phyloP scores from a whole-genome alignment of 2,113 vertebrate species.

The Trematocara variabile region DNA sequence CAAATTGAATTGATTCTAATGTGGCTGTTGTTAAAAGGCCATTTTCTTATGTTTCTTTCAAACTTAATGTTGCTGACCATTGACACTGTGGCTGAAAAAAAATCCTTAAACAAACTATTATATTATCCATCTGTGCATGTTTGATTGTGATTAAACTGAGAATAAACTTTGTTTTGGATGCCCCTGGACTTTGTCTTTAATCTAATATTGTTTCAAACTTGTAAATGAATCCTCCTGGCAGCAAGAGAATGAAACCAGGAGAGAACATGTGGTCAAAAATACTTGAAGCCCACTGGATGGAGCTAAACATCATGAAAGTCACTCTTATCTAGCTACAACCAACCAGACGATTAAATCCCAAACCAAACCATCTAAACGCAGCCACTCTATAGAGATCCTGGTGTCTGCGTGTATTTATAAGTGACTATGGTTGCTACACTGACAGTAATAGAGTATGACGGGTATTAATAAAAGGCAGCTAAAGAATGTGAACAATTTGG shows the following conservation, averaged over 20 bases:
- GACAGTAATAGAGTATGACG: neutral
- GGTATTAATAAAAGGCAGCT: neutral
- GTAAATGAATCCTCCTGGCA: neutral
- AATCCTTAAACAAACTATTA: neutral
- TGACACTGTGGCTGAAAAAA: neutral
- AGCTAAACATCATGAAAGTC: slow-evolving; percentile 20
- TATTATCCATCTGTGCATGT: neutral
- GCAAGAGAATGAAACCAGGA: neutral
- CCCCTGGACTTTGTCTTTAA: neutral
- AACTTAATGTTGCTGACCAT: neutral
- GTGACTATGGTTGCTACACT: neutral
- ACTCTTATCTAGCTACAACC: neutral
- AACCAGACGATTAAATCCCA: neutral
- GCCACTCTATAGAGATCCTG: neutral
- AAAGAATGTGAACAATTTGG: neutral
- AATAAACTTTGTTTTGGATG: neutral
- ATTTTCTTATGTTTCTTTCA: neutral
- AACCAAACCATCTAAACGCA: neutral
- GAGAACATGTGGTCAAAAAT: neutral
- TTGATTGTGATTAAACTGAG: neutral
- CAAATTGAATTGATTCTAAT: neutral
- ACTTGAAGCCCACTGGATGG: slow-evolving; percentile 49
- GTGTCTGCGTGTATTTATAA: neutral
- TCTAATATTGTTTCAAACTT: neutral
- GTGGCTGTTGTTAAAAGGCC: neutral